These are phyloP conservation scores for cattle (Bos taurus) DNA, from an alignment of 2,113 vertebrate genomes.

Conservation along the genomic window ARS-UCD2.0 NC_037349.1:27732501-27733000, in stretches of 20 bases:
- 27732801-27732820: not conserved
- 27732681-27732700: not conserved
- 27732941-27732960: not conserved
- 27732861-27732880: not conserved
- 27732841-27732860: not conserved
- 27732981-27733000: not conserved
- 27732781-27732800: not conserved
- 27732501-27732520: not conserved
- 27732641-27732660: not conserved
- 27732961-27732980: not conserved
- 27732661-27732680: not conserved
- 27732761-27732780: not conserved
- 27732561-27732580: not conserved
- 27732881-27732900: not conserved
- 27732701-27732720: not conserved
- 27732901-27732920: not conserved
- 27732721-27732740: not conserved
- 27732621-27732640: not conserved
- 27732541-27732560: not conserved
- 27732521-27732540: not conserved
- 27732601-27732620: not conserved
- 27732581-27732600: not conserved
- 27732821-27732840: not conserved
- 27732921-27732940: not conserved
- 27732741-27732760: not conserved